Evolutionary conservation across 1,140 invertebrate genomes (phyloP).

Genomic region (Diabrotica virgifera): DNA sequence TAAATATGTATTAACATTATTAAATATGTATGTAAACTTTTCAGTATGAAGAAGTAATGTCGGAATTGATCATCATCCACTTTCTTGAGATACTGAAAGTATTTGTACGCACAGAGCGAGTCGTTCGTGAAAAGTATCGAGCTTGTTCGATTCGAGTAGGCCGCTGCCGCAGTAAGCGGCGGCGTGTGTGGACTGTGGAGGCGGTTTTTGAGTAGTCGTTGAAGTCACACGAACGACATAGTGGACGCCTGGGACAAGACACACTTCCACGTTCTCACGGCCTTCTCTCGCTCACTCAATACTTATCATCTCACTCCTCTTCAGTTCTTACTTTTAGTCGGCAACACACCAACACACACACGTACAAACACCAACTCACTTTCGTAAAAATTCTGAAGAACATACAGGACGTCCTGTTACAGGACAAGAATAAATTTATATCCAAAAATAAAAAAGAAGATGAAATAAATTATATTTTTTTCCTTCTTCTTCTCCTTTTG

Average conservation of each 20-base stretch:
- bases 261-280: constrained; percentile 36
- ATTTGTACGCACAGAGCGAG: background rate
- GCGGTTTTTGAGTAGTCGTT: constrained; percentile 21
- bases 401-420: background rate
- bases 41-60: background rate
- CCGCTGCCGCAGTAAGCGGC: background rate
- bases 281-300: constrained; percentile 17
- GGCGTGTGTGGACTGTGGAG: constrained; percentile 19
- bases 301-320: constrained; percentile 1
- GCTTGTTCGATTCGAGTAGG: background rate
- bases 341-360: constrained; percentile 31
- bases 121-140: background rate
- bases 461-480: too few relatives aligned
- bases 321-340: constrained; percentile 6
- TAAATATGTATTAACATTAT: too few relatives aligned
- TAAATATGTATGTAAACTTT: too few relatives aligned
- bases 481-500: too few relatives aligned
- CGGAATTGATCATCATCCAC: background rate
- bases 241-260: constrained; percentile 31
- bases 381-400: background rate
- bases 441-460: too few relatives aligned
- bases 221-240: constrained; percentile 20
- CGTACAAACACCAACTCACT: background rate
- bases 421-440: too few relatives aligned
- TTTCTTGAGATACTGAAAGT: background rate